phyloP scores from a whole-genome alignment of 1,140 invertebrate genomes.

The Prorops nasuta region DNA sequence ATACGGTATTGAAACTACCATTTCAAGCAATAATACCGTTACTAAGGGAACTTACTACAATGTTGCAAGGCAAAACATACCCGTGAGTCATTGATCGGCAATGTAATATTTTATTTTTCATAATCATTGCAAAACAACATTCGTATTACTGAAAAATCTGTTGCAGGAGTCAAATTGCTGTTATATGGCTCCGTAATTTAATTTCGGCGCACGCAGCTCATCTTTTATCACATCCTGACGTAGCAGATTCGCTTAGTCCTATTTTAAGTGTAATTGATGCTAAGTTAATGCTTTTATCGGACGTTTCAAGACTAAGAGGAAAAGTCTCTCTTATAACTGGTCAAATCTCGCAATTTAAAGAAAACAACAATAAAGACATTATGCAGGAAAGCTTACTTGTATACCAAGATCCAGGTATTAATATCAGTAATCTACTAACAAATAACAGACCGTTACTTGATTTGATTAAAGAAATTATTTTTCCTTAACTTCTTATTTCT shows the following conservation, averaged over 20 bases:
- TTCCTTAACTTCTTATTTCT: background rate
- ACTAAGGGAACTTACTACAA: conserved; percentile 61
- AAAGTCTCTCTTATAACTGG: conserved; percentile 60
- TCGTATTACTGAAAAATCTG: background rate
- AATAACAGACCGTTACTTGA: background rate
- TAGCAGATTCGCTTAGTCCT: conserved; percentile 57
- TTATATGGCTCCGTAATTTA: conserved; percentile 63
- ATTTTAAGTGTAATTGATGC: conserved; percentile 63
- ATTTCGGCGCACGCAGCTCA: conserved; percentile 63
- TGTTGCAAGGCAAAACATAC: conserved; percentile 63
- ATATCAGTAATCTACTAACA: background rate
- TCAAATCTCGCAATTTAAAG: conserved; percentile 54
- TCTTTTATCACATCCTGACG: conserved; percentile 60
- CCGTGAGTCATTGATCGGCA: conserved; percentile 51
- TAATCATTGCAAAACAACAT: background rate
- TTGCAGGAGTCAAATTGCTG: conserved; percentile 59
- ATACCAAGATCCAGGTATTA: conserved; percentile 61
- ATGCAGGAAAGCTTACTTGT: conserved; percentile 52
- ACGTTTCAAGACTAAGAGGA: conserved; percentile 59
- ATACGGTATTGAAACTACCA: conserved; percentile 64
- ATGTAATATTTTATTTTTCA: background rate
- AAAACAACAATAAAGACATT: conserved; percentile 49
- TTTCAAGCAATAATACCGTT: conserved; percentile 63
- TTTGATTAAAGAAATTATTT: background rate
- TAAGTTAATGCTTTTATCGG: conserved; percentile 56